Evolutionary conservation across 2,797 vertebrate genomes (phyloP).

Genomic region (Nannoperca obscura): DNA sequence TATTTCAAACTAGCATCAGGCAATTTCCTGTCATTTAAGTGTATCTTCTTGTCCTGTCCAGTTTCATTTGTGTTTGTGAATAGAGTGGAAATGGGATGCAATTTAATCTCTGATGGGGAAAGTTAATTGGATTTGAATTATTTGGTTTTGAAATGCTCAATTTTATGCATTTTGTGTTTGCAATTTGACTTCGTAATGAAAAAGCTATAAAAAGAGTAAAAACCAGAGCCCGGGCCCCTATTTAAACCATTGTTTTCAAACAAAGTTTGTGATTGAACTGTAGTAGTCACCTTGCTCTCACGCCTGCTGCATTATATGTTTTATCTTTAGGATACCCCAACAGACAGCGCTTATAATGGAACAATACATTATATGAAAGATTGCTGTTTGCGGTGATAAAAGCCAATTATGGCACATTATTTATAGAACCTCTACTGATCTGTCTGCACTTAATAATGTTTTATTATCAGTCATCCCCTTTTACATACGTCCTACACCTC

Average conservation of each 20-base stretch:
- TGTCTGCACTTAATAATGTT: slow-evolving; percentile 14
- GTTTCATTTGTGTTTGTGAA: slow-evolving; percentile 80
- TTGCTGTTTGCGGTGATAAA: background rate
- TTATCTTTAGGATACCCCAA: slow-evolving; percentile 7
- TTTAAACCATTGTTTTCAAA: slow-evolving; percentile 63
- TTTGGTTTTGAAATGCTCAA: slow-evolving; percentile 84
- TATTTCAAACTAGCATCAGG: slow-evolving; percentile 65
- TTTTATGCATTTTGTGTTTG: slow-evolving; percentile 76
- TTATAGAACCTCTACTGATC: background rate
- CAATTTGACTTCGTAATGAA: slow-evolving; percentile 83
- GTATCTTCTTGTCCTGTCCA: slow-evolving; percentile 70
- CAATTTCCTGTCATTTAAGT: slow-evolving; percentile 83
- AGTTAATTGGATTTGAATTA: slow-evolving; percentile 87
- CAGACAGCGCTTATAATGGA: background rate
- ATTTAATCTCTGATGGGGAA: slow-evolving; percentile 82
- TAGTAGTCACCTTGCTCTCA: slow-evolving; percentile 17
- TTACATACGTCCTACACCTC: background rate
- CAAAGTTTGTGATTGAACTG: slow-evolving; percentile 44
- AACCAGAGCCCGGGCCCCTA: slow-evolving; percentile 12
- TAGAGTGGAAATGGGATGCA: slow-evolving; percentile 84
- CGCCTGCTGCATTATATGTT: slow-evolving; percentile 41
- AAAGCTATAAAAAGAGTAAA: slow-evolving; percentile 72
- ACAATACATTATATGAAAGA: slow-evolving; percentile 5
- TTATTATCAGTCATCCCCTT: slow-evolving; percentile 12
- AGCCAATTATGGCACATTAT: background rate